These are phyloP conservation scores for Scalopus aquaticus DNA, from an alignment of 2,113 vertebrate species.

Conservation along the genomic window DNA sequence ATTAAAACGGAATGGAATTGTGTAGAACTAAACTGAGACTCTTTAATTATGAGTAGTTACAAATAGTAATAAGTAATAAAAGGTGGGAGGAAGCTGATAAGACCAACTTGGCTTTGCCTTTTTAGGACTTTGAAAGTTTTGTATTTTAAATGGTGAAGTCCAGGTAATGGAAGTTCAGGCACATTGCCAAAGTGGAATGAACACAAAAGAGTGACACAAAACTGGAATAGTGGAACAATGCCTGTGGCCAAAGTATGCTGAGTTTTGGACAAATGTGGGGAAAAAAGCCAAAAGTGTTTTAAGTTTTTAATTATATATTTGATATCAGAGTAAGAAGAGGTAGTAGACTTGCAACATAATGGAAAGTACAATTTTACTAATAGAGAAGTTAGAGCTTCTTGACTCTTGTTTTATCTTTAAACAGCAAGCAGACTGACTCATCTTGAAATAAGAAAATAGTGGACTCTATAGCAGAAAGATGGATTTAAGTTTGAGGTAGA, in stretches of 20 bases:
- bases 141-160: conserved; percentile 5
- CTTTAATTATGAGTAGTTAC: conserved; percentile 19
- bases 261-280: not conserved
- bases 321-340: not conserved
- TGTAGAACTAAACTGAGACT: not conserved
- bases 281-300: not conserved
- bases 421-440: not conserved
- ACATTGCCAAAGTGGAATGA: conserved; percentile 1
- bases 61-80: conserved; percentile 21
- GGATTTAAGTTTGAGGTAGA: not conserved
- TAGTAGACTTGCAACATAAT: not conserved
- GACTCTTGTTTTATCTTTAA: not conserved
- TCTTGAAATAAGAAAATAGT: not conserved
- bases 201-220: not conserved
- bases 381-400: not conserved
- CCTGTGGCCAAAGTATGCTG: not conserved
- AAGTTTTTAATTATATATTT: not conserved
- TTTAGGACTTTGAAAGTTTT: conserved; percentile 2
- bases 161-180: conserved; percentile 39
- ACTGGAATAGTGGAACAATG: not conserved
- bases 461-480: not conserved
- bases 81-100: conserved; percentile 7
- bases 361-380: not conserved
- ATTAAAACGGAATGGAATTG: not conserved
- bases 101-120: not conserved